Base-by-base conservation (phyloP, 2,888 invertebrate genomes). In the Panzeria rudis region DNA sequence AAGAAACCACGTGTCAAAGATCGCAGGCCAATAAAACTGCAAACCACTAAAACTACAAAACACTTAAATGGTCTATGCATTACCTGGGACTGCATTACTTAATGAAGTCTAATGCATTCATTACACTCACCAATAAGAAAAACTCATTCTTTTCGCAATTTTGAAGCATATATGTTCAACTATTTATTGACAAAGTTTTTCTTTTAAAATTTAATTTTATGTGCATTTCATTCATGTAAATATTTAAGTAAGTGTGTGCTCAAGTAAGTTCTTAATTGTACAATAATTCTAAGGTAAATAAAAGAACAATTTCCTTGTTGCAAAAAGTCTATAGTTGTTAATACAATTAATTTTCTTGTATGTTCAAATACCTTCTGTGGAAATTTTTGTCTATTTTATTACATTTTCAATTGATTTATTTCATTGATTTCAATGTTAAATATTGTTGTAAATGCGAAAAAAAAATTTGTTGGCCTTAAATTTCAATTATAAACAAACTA, bases 241-340 rank as follows among this genome's bases (percentile, higher is more conserved):
- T 38, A 29, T 38, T 2, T 52, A 4, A 15, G 13, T 68, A 52
- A 35, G 20, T 54, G 13, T 29, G 15, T 54, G 50, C 15, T 20
- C 17, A 23, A 62, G 23, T 61, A 73, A 61, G 23, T 32, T 11
- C 9, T 41, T 47, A 13, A 15, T 41, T 47, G 1, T 52, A 44
- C 9, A 52, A 47, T 79, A 54, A 72, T 38, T 47, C 47, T 38
- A 59, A 29, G 5, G 5, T 29, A 29, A 29, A 4, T 4, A 29
- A 66, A 66, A 68, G 71, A 59, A 68, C 73, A 73, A 80, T 73
- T 68, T 81, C 81, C 81, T 81, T 69, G 52, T 59, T 64, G 72
- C 79, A 50, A 66, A 79, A 71, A 75, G 80, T 81, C 73, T 81
- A 32, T 81, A 25, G 59, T 73, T 66, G 47, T 54, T 64, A 68